These are phyloP conservation scores for Neomorphus geoffroyi DNA, from an alignment of 2,797 vertebrate genomes.

Conservation along the genomic window DNA sequence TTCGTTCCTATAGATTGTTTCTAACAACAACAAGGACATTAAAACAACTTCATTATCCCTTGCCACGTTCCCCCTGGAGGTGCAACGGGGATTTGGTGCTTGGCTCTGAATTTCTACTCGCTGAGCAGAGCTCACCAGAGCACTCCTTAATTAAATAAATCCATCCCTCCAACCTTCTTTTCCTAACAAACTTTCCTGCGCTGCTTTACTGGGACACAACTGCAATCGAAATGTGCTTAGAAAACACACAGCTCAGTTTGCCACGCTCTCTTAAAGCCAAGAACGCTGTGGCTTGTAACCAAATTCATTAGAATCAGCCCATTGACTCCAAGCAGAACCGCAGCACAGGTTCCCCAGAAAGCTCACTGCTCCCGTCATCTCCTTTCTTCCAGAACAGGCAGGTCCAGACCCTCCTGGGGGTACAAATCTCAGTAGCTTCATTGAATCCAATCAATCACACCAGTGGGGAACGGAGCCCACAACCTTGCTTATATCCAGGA, in stretches of 20 bases:
- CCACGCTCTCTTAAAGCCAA: not conserved
- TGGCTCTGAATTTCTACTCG: too few relatives aligned
- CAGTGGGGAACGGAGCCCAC: not conserved
- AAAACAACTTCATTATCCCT: not conserved
- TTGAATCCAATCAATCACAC: not conserved
- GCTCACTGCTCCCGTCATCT: not conserved
- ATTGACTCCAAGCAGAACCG: not conserved
- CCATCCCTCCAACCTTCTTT: not conserved
- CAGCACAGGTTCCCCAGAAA: not conserved
- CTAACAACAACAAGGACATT: not conserved
- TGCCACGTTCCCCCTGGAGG: too few relatives aligned
- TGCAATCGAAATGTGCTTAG: not conserved
- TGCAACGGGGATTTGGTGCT: not conserved
- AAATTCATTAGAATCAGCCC: not conserved
- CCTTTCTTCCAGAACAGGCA: not conserved
- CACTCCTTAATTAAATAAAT: not conserved
- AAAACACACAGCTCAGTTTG: too few relatives aligned
- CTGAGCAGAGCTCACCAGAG: not conserved
- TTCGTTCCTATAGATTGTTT: not conserved
- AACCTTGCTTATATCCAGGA: not conserved
- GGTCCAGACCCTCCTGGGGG: too few relatives aligned
- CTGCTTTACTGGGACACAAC: not conserved
- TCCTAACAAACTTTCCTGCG: not conserved
- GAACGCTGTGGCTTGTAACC: accelerated
- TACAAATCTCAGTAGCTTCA: not conserved